A percentile compares a stretch with the other conserved stretches of the same genome.
Conservation (phyloP, 2,888 invertebrate genomes). For the Dryocosmus kuriphilus region DNA sequence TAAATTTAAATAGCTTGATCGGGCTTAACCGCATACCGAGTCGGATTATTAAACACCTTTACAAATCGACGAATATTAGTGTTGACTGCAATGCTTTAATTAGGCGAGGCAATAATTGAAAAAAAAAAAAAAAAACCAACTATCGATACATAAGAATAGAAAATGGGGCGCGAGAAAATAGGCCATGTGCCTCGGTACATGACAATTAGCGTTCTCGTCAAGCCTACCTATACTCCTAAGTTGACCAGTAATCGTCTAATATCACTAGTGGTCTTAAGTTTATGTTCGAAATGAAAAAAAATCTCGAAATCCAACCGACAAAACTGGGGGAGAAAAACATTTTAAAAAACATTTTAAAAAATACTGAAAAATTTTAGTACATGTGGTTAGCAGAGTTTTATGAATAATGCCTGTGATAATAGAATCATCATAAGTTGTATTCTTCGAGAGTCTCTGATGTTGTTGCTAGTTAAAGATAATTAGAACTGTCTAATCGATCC, state of each 20-base stretch:
- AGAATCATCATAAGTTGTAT: slow-evolving; percentile 85
- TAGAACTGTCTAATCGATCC: slow-evolving; percentile 42
- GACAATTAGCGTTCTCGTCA: slow-evolving; percentile 52
- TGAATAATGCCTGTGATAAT: slow-evolving; percentile 85
- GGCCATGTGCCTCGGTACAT: slow-evolving; percentile 33
- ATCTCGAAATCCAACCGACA: slow-evolving; percentile 46
- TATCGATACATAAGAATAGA: slow-evolving; percentile 41
- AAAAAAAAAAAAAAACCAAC: slow-evolving; percentile 33
- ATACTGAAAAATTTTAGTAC: slow-evolving; percentile 74
- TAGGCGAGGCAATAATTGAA: slow-evolving; percentile 40
- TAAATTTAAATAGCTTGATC: slow-evolving; percentile 57
- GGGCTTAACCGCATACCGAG: slow-evolving; percentile 41
- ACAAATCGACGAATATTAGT: slow-evolving; percentile 39
- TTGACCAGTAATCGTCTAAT: slow-evolving; percentile 72
- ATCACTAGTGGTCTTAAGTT: slow-evolving; percentile 75
- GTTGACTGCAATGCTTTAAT: slow-evolving; percentile 37
- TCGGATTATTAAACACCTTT: slow-evolving; percentile 35
- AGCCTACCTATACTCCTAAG: slow-evolving; percentile 71
- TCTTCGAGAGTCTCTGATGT: slow-evolving; percentile 82
- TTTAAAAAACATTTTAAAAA: slow-evolving; percentile 64
- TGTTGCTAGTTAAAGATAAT: slow-evolving; percentile 77
- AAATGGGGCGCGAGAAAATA: slow-evolving; percentile 30
- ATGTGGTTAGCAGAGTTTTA: slow-evolving; percentile 77
- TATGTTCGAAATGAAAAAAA: slow-evolving; percentile 57
- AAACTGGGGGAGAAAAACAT: slow-evolving; percentile 58